phyloP scores from a whole-genome alignment of 2,888 invertebrate genomes.

The Dromius quadrimaculatus region DNA sequence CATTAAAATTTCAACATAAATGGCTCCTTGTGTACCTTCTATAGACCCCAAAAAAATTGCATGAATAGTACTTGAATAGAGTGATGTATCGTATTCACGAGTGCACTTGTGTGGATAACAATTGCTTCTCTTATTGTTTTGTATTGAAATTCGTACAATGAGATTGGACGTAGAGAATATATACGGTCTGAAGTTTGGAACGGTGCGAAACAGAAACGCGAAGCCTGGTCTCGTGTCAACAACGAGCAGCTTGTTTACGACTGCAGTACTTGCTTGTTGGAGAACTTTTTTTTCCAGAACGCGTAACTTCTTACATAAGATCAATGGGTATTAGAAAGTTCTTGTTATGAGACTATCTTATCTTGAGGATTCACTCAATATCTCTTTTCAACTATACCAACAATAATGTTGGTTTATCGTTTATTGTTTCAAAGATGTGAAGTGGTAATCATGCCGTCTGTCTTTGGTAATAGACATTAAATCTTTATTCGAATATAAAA shows the following conservation, averaged over 20 bases:
- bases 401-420: constrained; percentile 3
- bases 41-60: too few species aligned
- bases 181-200: not conserved
- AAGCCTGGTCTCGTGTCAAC: constrained; percentile 5
- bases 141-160: not conserved
- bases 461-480: not conserved
- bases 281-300: constrained; percentile 39
- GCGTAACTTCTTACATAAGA: constrained; percentile 42
- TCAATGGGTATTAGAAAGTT: constrained; percentile 46
- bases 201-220: not conserved
- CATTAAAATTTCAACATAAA: too few species aligned
- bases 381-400: constrained; percentile 37
- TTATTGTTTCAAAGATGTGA: not conserved
- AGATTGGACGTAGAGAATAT: not conserved
- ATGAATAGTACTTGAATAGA: too few species aligned
- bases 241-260: constrained; percentile 30
- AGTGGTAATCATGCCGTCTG: not conserved
- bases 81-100: not conserved
- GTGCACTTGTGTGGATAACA: too few species aligned
- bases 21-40: too few species aligned
- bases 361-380: constrained; percentile 30
- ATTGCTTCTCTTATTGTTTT: not conserved
- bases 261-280: constrained; percentile 14
- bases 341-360: constrained; percentile 46
- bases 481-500: constrained; percentile 24